These are phyloP conservation scores for Synergus umbraculus DNA, from an alignment of 2,888 invertebrate species.

Conservation along the genomic window DNA sequence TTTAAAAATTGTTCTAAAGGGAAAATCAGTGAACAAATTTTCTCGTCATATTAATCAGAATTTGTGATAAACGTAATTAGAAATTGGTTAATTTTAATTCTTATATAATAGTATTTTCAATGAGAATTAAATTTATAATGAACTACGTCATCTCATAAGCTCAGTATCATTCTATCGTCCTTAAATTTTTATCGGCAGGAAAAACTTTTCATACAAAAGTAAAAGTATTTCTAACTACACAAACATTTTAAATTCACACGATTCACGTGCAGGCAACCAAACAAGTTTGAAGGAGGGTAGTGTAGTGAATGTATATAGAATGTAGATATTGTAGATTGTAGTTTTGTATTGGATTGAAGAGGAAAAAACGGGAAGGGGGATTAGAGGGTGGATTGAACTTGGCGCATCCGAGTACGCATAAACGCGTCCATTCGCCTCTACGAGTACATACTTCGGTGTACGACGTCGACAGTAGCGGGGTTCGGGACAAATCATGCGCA, in stretches of 20 bases:
- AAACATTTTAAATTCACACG: not conserved
- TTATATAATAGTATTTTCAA: too few relatives aligned
- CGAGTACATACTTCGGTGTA: slow-evolving; percentile 43
- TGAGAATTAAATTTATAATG: too few relatives aligned
- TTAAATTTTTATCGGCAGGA: too few relatives aligned
- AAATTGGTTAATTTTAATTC: too few relatives aligned
- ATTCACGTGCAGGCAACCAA: not conserved
- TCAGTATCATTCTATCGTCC: too few relatives aligned
- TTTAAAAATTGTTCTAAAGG: too few relatives aligned
- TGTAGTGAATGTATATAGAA: not conserved
- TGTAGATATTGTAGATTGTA: not conserved
- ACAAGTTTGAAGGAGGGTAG: slow-evolving; percentile 11
- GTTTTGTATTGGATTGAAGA: not conserved
- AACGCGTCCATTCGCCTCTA: slow-evolving; percentile 38
- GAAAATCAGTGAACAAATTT: too few relatives aligned
- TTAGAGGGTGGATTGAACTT: slow-evolving; percentile 38
- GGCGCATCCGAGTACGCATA: slow-evolving; percentile 42
- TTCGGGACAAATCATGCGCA: slow-evolving; percentile 66
- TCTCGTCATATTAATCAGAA: too few relatives aligned
- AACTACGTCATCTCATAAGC: too few relatives aligned
- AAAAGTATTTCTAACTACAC: too few relatives aligned
- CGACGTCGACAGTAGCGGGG: slow-evolving; percentile 51
- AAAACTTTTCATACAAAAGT: too few relatives aligned
- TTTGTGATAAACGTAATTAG: too few relatives aligned
- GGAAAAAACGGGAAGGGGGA: not conserved